Conservation (phyloP, 2,797 vertebrate species). For the Carcharodon carcharias region DNA sequence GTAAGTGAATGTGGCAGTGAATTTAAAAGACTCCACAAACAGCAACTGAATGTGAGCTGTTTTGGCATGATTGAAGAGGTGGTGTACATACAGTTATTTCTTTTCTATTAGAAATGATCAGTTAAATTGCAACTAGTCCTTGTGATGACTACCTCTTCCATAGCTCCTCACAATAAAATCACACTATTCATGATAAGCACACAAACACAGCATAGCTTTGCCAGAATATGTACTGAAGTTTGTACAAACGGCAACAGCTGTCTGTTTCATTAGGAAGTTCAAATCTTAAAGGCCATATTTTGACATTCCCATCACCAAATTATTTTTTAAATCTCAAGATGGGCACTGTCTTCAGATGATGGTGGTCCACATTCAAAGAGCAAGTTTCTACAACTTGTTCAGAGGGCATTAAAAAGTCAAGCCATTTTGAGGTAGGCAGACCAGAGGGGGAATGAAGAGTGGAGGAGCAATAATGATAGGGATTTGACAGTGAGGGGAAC, state of each 20-base stretch:
- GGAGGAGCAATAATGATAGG: background rate
- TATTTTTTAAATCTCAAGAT: background rate
- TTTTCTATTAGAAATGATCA: background rate
- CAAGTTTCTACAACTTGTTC: background rate
- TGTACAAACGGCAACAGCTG: background rate
- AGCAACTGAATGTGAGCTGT: background rate
- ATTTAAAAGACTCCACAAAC: background rate
- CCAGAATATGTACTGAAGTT: background rate
- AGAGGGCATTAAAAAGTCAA: background rate
- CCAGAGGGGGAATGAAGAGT: background rate
- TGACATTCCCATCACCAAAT: background rate
- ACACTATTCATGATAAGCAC: background rate
- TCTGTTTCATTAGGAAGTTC: background rate
- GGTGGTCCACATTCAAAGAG: background rate
- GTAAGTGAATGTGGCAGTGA: background rate
- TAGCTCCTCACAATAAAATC: background rate
- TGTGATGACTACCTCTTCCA: background rate
- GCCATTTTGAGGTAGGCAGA: background rate
- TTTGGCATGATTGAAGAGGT: background rate
- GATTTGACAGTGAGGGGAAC: background rate
- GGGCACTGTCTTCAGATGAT: background rate
- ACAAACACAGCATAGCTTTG: background rate
- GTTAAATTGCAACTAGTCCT: background rate
- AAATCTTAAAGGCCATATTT: background rate
- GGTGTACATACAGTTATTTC: background rate